Evolutionary conservation across 2,888 invertebrate species (phyloP).

Genomic region (Spialia ferax): DNA sequence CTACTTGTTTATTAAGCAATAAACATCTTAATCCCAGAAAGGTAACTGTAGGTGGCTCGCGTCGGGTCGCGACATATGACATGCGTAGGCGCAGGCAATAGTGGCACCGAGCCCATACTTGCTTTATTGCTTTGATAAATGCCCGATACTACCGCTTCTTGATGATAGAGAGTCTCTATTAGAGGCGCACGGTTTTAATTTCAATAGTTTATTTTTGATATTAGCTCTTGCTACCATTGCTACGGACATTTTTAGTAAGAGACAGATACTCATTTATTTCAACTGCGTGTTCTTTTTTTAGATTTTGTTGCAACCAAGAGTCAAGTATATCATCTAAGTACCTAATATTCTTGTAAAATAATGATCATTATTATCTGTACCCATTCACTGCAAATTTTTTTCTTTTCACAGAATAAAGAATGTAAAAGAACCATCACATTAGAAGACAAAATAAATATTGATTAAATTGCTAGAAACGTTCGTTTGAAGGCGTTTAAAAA

Average conservation of each 20-base stretch:
- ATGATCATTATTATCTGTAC: no score
- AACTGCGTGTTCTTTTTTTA: background rate
- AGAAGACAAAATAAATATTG: no score
- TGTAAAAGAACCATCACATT: no score
- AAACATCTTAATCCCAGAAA: slow-evolving; percentile 18
- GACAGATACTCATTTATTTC: no score
- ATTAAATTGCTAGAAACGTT: no score
- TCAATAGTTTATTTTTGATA: slow-evolving; percentile 7
- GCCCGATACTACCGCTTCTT: slow-evolving; percentile 55
- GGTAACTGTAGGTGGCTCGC: slow-evolving; percentile 25
- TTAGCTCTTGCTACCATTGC: background rate
- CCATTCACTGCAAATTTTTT: no score
- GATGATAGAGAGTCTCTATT: slow-evolving; percentile 33
- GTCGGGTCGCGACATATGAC: slow-evolving; percentile 55
- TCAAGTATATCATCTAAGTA: background rate
- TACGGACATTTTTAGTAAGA: background rate
- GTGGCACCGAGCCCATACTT: slow-evolving; percentile 49
- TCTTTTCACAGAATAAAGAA: no score
- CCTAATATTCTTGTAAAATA: no score
- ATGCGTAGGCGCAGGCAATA: slow-evolving; percentile 66
- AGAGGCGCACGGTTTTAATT: background rate
- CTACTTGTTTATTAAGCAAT: slow-evolving; percentile 28
- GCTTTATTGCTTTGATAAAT: slow-evolving; percentile 60
- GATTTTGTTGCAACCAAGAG: background rate
- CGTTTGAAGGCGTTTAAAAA: no score